A percentile compares a stretch with the other conserved stretches of the same genome.
Evolutionary conservation across 1,140 invertebrate genomes (phyloP).

Genomic region (Penaeus vannamei): DNA sequence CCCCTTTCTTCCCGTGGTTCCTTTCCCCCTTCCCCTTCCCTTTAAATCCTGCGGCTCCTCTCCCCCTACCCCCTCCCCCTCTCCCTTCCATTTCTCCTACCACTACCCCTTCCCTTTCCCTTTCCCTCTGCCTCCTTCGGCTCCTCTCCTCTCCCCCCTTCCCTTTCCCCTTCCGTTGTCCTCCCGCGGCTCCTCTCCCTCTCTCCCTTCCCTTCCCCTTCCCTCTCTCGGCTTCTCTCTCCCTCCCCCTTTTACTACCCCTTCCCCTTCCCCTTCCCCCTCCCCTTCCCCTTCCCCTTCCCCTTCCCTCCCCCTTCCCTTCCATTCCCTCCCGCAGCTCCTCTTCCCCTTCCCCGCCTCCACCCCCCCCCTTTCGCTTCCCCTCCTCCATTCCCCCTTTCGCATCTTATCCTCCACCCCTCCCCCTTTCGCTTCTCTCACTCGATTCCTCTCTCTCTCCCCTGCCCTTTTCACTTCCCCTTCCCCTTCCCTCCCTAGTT

Average conservation of each 20-base stretch:
- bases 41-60: neutral
- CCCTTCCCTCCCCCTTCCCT: neutral
- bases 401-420: neutral
- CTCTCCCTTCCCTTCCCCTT: too few species aligned
- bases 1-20: neutral
- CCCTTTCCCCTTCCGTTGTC: neutral
- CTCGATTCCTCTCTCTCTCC: neutral
- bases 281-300: neutral
- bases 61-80: neutral
- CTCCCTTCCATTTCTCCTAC: neutral
- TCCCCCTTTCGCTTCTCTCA: neutral
- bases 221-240: neutral
- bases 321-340: neutral
- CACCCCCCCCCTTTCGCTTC: neutral
- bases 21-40: too few species aligned
- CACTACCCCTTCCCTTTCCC: too few species aligned
- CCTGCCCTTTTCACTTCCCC: neutral
- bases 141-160: neutral
- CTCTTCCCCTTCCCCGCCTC: neutral
- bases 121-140: neutral
- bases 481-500: neutral
- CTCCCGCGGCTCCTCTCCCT: neutral
- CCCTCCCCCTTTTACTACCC: neutral
- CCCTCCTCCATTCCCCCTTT: neutral
- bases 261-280: neutral